A percentile compares a stretch with the other conserved stretches of the same genome.
phyloP scores from a whole-genome alignment of 2,797 vertebrate genomes.

The Sebastes vulpes region DNA sequence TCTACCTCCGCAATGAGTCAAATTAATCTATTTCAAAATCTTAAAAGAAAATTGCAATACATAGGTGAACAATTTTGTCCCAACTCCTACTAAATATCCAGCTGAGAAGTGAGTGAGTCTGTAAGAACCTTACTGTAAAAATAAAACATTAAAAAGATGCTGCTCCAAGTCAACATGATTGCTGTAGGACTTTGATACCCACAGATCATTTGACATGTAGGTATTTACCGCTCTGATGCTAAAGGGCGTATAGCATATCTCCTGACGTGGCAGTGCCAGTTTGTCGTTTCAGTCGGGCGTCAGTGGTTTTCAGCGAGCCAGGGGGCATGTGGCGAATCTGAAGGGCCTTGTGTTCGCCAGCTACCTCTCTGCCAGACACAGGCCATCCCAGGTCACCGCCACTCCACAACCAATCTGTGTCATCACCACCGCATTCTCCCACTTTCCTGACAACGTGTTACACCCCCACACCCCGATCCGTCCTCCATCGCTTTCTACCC shows the following conservation, averaged over 20 bases:
- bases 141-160: not conserved
- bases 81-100: not conserved
- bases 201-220: slow-evolving; percentile 12
- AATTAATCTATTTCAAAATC: no score
- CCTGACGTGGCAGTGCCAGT: slow-evolving; percentile 41
- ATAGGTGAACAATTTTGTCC: no score
- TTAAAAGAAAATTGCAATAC: no score
- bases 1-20: no score
- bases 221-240: not conserved
- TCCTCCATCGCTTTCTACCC: slow-evolving; percentile 12
- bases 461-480: slow-evolving; percentile 30
- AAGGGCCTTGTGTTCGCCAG: slow-evolving; percentile 48
- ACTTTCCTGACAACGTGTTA: slow-evolving; percentile 65
- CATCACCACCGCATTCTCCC: slow-evolving; percentile 64
- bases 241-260: slow-evolving; percentile 19
- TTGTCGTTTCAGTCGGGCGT: slow-evolving; percentile 41
- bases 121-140: not conserved
- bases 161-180: not conserved
- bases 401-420: slow-evolving; percentile 75
- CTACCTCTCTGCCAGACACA: slow-evolving; percentile 69
- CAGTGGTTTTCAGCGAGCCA: slow-evolving; percentile 33
- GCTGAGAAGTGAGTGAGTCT: not conserved
- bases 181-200: not conserved
- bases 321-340: slow-evolving; percentile 52
- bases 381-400: slow-evolving; percentile 76